Evolutionary conservation across 2,113 vertebrate genomes (phyloP).

Genomic region (Vimba vimba): DNA sequence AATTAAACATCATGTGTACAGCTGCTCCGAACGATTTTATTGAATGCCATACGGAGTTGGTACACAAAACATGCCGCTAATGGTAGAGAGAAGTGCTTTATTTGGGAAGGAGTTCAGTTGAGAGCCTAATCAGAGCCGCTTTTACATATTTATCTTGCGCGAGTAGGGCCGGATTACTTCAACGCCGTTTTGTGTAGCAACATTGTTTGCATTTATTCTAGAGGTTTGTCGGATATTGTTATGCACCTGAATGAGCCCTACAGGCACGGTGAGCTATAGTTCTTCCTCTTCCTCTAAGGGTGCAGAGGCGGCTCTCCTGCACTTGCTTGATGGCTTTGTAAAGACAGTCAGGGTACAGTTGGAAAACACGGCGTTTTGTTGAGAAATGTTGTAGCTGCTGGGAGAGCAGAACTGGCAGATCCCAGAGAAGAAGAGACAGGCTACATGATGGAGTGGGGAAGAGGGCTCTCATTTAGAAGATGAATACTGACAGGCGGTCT

Average conservation of each 20-base stretch:
- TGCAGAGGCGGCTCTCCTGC: not conserved
- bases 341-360: slow-evolving; percentile 49
- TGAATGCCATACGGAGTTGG: slow-evolving; percentile 39
- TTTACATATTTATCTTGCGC: slow-evolving; percentile 28
- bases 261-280: slow-evolving; percentile 2
- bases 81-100: slow-evolving; percentile 23
- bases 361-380: slow-evolving; percentile 35
- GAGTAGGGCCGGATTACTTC: not conserved
- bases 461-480: slow-evolving; percentile 66
- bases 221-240: slow-evolving; percentile 21
- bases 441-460: slow-evolving; percentile 62
- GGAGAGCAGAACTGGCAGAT: slow-evolving; percentile 55
- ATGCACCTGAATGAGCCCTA: not conserved
- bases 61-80: slow-evolving; percentile 20
- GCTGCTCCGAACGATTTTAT: slow-evolving; percentile 47
- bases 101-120: slow-evolving; percentile 24
- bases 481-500: slow-evolving; percentile 63
- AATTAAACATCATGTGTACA: slow-evolving; percentile 53
- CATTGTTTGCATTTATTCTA: not conserved
- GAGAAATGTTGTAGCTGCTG: slow-evolving; percentile 52
- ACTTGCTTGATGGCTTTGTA: slow-evolving; percentile 47
- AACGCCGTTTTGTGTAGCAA: not conserved
- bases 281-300: slow-evolving; percentile 38
- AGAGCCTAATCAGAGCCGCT: slow-evolving; percentile 4
- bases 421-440: slow-evolving; percentile 52